phyloP scores from a whole-genome alignment of 2,888 invertebrate species.

The Resseliella maxima region DNA sequence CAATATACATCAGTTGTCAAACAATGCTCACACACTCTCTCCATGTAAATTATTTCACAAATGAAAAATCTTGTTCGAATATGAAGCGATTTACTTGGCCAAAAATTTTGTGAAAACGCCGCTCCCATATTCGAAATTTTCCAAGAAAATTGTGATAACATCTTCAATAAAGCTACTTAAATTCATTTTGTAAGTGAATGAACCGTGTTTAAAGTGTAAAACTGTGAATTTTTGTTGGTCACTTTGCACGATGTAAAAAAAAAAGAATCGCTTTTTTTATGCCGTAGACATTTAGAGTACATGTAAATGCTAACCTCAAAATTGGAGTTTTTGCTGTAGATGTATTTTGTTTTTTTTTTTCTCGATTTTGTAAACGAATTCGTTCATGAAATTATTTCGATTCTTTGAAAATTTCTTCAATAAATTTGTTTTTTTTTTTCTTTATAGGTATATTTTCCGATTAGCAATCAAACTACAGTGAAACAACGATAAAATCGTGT shows the following conservation, averaged over 20 bases:
- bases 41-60: constrained; percentile 23
- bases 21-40: background rate
- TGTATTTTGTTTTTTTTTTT: background rate
- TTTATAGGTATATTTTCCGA: too few species aligned
- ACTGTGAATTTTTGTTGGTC: background rate
- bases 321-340: background rate
- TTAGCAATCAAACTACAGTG: too few species aligned
- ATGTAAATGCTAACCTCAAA: constrained; percentile 39
- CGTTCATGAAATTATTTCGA: too few species aligned
- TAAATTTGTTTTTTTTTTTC: too few species aligned
- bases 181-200: background rate
- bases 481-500: too few species aligned
- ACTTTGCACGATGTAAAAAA: background rate
- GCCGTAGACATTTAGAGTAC: background rate
- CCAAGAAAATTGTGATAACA: background rate
- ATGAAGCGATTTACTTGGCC: background rate
- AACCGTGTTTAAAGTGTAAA: background rate
- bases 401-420: too few species aligned
- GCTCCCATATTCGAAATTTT: background rate
- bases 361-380: too few species aligned
- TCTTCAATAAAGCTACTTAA: background rate
- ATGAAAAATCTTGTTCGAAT: constrained; percentile 35
- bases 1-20: constrained; percentile 27
- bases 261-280: background rate
- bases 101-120: background rate